Base-by-base conservation (phyloP, 2,888 invertebrate species). In the Biston stratarius region DNA sequence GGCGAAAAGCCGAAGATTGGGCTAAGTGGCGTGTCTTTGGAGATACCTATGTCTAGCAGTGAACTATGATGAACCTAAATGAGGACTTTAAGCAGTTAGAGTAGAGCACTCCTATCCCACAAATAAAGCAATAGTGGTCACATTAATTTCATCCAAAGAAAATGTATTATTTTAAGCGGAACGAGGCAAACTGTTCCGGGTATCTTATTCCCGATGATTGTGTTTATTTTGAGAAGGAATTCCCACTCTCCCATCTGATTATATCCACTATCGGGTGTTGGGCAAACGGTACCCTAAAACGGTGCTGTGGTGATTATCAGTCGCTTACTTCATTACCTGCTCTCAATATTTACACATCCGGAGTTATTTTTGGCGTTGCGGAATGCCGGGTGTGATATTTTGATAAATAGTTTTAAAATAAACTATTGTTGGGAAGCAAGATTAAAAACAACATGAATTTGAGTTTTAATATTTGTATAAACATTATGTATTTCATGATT, bases 121-220 rank as follows among this genome's bases (percentile, higher is more conserved):
- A 51, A 12, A 51, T 51, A 5, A n/a, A 51, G 34, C n/a, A n/a
- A 34, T 36, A 8, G 34, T 69, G 62, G 70, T 59, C 64, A 69
- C 71, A 51, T 59, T 66, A 69, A 24, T 55, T 51, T 47, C 48
- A 61, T 63, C 63, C 52, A 59, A 59, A 70, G 64, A 71, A 72
- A 64, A 38, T 38, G 38, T 74, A 74, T 74, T 72, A 70, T 72
- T 71, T 67, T 63, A 74, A 68, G 47, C 65, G 68, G 74, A 74
- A 74, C 72, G 72, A 58, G 62, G 70, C 69, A 73, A 76, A 76
- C 70, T 71, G 75, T 83, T 82, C 81, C 81, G 79, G 77, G 79
- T 83, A 78, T 82, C 78, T 76, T 71, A 70, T 80, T 82, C 67
- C 78, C 64, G 55, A 67, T 72, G 70, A 76, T 79, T 71, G 73